A percentile compares a stretch with the other conserved stretches of the same genome.
Conservation (phyloP, 1,140 invertebrate genomes). For the Potamilus streckersoni region DNA sequence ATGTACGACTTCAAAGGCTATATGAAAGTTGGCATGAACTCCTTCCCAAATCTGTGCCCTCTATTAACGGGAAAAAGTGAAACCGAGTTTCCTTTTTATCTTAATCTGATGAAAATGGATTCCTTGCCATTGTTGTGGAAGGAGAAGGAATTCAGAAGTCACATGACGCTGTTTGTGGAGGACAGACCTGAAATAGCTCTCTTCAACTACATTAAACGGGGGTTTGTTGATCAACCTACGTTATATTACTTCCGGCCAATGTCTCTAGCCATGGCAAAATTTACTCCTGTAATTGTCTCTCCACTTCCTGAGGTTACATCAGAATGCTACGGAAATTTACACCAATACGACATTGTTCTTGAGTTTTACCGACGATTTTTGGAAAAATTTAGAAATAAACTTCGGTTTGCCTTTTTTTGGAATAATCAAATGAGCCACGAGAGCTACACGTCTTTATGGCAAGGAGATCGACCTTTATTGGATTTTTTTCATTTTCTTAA, state of each 20-base stretch:
- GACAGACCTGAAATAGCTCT: slow-evolving; percentile 80
- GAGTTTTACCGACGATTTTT: slow-evolving; percentile 1
- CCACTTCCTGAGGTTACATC: not conserved
- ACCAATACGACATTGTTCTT: not conserved
- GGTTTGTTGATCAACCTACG: slow-evolving; percentile 82
- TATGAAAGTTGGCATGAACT: slow-evolving; percentile 86
- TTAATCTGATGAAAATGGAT: not conserved
- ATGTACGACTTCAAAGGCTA: slow-evolving; percentile 81
- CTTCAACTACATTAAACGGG: slow-evolving; percentile 84
- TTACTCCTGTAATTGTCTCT: slow-evolving; percentile 12
- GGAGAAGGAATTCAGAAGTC: slow-evolving; percentile 73
- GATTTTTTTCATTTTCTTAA: slow-evolving; percentile 31
- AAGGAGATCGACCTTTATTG: slow-evolving; percentile 35
- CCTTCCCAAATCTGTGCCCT: slow-evolving; percentile 83
- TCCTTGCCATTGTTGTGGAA: slow-evolving; percentile 40
- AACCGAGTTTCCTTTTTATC: not conserved
- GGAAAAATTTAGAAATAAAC: not conserved
- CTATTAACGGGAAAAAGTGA: slow-evolving; percentile 74
- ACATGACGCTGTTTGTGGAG: slow-evolving; percentile 83
- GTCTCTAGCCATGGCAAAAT: slow-evolving; percentile 48
- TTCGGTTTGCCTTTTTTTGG: not conserved
- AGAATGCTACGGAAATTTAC: not conserved
- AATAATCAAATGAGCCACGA: slow-evolving; percentile 8
- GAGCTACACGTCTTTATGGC: not conserved
- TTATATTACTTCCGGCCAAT: slow-evolving; percentile 86